A percentile compares a stretch with the other conserved stretches of the same genome.
These are phyloP conservation scores for Drosophila antonietae DNA, from an alignment of 2,888 invertebrate species.

Conservation along the genomic window DNA sequence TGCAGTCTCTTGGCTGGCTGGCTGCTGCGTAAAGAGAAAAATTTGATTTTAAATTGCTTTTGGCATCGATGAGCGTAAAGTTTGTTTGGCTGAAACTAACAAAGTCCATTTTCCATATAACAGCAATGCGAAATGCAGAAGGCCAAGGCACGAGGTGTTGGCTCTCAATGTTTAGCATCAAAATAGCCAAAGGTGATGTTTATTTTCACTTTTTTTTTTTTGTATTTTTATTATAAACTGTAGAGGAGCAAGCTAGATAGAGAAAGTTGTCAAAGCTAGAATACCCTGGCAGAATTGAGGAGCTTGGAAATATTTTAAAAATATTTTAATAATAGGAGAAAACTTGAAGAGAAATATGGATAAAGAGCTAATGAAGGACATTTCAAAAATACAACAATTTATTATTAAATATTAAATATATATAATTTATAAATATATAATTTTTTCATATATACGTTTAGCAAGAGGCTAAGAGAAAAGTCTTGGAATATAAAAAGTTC, in stretches of 20 bases:
- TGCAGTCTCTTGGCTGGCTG: conserved; percentile 2
- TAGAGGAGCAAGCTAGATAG: conserved; percentile 2
- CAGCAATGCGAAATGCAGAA: conserved; percentile 20
- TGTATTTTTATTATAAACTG: conserved; percentile 20
- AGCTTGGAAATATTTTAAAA: too few relatives aligned
- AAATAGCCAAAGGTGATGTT: conserved; percentile 70
- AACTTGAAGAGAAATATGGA: not conserved
- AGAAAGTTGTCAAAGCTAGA: not conserved
- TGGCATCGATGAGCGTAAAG: conserved; percentile 59
- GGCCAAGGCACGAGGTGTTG: conserved; percentile 42
- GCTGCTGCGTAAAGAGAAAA: conserved; percentile 42
- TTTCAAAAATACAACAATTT: too few relatives aligned
- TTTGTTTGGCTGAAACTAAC: conserved; percentile 66
- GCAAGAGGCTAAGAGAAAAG: too few relatives aligned
- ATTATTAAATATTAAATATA: too few relatives aligned
- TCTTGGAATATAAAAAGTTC: too few relatives aligned
- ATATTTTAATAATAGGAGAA: not conserved
- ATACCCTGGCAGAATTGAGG: not conserved
- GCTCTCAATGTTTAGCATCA: conserved; percentile 42
- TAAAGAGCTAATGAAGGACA: too few relatives aligned
- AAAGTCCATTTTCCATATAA: conserved; percentile 59
- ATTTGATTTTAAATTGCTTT: conserved; percentile 79
- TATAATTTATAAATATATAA: too few relatives aligned
- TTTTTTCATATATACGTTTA: too few relatives aligned
- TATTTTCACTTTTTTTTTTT: conserved; percentile 1